These are phyloP conservation scores for Pseudolycoriella hygida DNA, from an alignment of 2,888 invertebrate species.

Conservation along the genomic window DNA sequence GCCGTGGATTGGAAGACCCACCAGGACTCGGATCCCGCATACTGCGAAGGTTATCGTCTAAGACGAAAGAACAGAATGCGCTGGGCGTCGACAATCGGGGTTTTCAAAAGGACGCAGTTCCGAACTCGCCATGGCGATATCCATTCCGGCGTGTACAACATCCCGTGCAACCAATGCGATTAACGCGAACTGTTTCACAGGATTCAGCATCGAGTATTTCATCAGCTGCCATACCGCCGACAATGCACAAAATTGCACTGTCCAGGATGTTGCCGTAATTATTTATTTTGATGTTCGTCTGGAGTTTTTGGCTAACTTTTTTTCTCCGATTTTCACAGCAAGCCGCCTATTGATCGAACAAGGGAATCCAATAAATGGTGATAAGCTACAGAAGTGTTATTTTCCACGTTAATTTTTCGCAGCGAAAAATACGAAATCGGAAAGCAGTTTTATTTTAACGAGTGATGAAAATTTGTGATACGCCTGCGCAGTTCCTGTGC, in stretches of 20 bases:
- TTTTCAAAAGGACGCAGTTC: slow-evolving; percentile 40
- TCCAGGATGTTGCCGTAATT: slow-evolving; percentile 28
- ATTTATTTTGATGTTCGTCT: neutral
- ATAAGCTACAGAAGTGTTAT: neutral
- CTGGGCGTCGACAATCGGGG: slow-evolving; percentile 47
- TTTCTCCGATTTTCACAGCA: neutral
- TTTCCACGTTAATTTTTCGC: neutral
- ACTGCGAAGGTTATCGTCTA: slow-evolving; percentile 53
- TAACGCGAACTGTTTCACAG: slow-evolving; percentile 37
- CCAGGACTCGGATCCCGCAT: slow-evolving; percentile 47
- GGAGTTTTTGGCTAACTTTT: neutral
- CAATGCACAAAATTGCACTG: slow-evolving; percentile 25
- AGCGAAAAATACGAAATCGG: no score
- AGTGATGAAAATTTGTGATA: slow-evolving; percentile 6
- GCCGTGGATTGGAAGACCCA: slow-evolving; percentile 39
- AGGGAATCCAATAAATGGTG: neutral
- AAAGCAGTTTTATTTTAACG: neutral
- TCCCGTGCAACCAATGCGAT: slow-evolving; percentile 24
- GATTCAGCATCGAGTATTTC: slow-evolving; percentile 39
- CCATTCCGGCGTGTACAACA: slow-evolving; percentile 31
- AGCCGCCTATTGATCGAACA: neutral
- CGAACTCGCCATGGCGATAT: slow-evolving; percentile 62
- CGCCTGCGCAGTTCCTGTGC: slow-evolving; percentile 4
- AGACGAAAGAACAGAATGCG: slow-evolving; percentile 35
- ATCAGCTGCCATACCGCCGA: slow-evolving; percentile 30